Evolutionary conservation across 2,888 invertebrate genomes (phyloP), one percentile per base, ranked within the genome.

Genomic region (Venusia cambrica): DNA sequence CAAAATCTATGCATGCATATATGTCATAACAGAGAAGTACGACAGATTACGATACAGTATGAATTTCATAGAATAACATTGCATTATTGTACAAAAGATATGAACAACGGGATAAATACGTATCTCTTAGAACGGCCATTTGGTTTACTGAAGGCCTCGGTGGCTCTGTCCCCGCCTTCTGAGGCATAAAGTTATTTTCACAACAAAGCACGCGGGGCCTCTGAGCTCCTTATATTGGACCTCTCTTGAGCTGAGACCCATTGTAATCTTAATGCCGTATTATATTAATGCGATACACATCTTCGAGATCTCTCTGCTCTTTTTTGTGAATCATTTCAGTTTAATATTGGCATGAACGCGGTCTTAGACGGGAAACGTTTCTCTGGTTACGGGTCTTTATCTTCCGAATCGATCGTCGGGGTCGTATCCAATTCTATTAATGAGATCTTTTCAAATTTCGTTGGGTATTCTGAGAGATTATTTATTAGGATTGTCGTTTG

Each of bases 281-380:
- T 83, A 85, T 83, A 85, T 84, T 85, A 85, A 87, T 84, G 79
- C 85, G 87, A 87, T 87, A 87, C 81, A 85, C 76, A 87, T 87
- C 85, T 78, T 64, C 49, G 45, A 73, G 72, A 73, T 63, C 63
- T 73, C 71, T 67, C 68, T 54, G 63, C 67, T 76, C 70, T 65
- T 72, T 80, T 78, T 77, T 62, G 60, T 67, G 64, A 71, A 71
- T 68, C 70, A 71, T 73, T 63, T 61, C 52, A 63, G 67, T 71
- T 76, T 72, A 71, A 75, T 83, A 80, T 83, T 78, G 71, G 75
- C 74, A 62, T 57, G 62, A 60, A 66, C 65, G 58, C 58, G 58
- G 57, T 60, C 60, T 63, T 41, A 52, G 62, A 53, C 55, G 57
- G 60, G 55, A 62, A 71, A 68, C 65, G 70, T 70, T 64, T 65